Conservation (phyloP, 2,113 vertebrate genomes). For the Myiopsitta monachus region DNA sequence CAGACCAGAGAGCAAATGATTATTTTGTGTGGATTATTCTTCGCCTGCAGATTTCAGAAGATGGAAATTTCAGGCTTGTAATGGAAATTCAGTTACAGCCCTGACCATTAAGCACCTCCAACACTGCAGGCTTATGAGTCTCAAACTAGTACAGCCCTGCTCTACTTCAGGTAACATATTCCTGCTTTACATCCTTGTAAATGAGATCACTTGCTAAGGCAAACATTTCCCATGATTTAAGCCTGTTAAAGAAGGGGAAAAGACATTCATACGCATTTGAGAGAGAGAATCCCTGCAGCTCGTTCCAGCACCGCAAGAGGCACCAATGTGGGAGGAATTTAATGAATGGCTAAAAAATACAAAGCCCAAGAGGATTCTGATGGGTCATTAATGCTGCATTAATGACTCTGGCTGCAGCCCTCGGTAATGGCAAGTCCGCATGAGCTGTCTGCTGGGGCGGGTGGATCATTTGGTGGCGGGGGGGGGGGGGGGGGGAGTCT, state of each 20-base stretch:
- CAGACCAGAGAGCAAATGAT: background rate
- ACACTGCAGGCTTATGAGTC: fast-evolving
- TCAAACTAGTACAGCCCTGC: background rate
- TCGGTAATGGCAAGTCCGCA: background rate
- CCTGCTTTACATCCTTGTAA: background rate
- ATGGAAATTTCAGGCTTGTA: background rate
- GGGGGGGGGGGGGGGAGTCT: background rate
- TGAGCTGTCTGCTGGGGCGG: background rate
- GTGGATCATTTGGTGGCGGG: fast-evolving
- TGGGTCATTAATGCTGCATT: background rate
- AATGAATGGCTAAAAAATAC: background rate
- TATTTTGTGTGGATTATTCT: background rate
- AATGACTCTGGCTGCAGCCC: background rate
- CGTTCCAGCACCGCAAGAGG: background rate
- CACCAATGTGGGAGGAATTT: background rate
- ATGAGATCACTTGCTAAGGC: background rate
- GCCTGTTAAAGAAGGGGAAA: background rate
- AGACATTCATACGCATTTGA: background rate
- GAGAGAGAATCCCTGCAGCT: background rate
- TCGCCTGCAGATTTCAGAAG: background rate
- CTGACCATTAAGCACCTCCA: background rate
- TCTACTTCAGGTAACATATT: background rate
- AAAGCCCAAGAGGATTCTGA: background rate
- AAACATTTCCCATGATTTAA: background rate
- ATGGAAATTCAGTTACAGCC: background rate